A percentile compares a stretch with the other conserved stretches of the same genome.
Evolutionary conservation across 37 sponge, comb jelly and placozoan genomes (phyloP).

Genomic region (Amphimedon queenslandica): DNA sequence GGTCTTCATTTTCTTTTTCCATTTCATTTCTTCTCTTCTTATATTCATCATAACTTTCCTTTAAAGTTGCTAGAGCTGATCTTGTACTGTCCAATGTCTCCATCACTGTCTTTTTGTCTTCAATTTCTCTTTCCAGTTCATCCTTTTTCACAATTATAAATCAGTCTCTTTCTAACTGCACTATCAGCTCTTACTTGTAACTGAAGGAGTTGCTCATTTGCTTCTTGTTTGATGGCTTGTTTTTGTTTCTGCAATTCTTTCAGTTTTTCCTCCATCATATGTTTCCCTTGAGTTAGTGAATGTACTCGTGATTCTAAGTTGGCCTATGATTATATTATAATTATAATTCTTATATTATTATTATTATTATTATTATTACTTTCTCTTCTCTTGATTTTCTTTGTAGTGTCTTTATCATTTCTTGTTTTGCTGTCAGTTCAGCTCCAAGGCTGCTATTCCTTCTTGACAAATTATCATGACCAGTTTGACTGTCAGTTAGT

Average conservation of each 20-base stretch:
- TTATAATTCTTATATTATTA: too few relatives aligned
- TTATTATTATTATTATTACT: constrained; percentile 2
- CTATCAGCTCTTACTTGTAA: too few relatives aligned
- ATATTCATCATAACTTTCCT: neutral
- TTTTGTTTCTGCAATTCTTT: neutral
- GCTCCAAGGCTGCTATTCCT: neutral
- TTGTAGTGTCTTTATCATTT: constrained; percentile 1
- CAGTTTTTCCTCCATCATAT: neutral
- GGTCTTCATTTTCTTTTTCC: neutral
- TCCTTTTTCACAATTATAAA: too few relatives aligned
- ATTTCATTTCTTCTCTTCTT: neutral
- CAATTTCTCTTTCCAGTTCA: too few relatives aligned
- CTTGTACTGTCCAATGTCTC: neutral
- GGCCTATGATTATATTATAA: neutral
- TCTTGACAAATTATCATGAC: neutral
- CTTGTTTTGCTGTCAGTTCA: neutral
- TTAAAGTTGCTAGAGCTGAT: neutral
- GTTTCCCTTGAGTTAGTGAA: neutral
- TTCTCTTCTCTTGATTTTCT: neutral
- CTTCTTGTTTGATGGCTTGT: neutral
- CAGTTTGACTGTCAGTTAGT: neutral
- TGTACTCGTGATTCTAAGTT: neutral
- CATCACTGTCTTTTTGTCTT: neutral
- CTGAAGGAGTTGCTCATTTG: neutral
- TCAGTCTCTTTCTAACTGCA: too few relatives aligned